These are phyloP conservation scores for Tryphoninae sp. DNA, from an alignment of 2,888 invertebrate species.

Conservation along the genomic window DNA sequence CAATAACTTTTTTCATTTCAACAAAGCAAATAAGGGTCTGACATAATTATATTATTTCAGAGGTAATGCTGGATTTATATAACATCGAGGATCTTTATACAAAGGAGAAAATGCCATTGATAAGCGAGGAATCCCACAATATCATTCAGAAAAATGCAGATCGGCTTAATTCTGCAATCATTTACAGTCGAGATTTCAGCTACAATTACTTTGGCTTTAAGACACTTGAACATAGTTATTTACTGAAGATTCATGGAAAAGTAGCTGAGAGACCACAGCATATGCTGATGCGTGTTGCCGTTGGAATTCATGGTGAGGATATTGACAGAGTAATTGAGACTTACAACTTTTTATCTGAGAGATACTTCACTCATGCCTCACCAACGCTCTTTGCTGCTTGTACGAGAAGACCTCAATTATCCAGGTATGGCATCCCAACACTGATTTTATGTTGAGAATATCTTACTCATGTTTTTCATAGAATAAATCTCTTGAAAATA, in stretches of 20 bases:
- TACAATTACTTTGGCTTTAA: slow-evolving; percentile 99
- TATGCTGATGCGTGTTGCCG: slow-evolving; percentile 98
- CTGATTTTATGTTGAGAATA: not conserved
- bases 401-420: slow-evolving; percentile 94
- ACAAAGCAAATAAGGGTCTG: not conserved
- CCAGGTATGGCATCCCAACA: slow-evolving; percentile 83
- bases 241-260: slow-evolving; percentile 95
- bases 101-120: slow-evolving; percentile 89
- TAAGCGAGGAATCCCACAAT: slow-evolving; percentile 91
- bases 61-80: slow-evolving; percentile 94
- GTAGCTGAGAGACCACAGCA: slow-evolving; percentile 98
- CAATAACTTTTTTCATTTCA: too few relatives aligned
- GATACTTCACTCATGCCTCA: slow-evolving; percentile 98
- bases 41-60: slow-evolving; percentile 83
- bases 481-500: not conserved
- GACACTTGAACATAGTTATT: slow-evolving; percentile 97
- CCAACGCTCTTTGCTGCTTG: slow-evolving; percentile 98
- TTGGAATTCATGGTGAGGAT: slow-evolving; percentile 97
- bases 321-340: slow-evolving; percentile 96
- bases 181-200: slow-evolving; percentile 97
- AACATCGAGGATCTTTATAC: slow-evolving; percentile 89
- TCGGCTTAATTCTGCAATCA: slow-evolving; percentile 95
- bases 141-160: slow-evolving; percentile 94
- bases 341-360: slow-evolving; percentile 96
- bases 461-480: not conserved